Percentiles rank a stretch among this genome's conserved stretches.
Conservation (phyloP, 2,113 vertebrate species). For the Xenotilapia longispinis region DNA sequence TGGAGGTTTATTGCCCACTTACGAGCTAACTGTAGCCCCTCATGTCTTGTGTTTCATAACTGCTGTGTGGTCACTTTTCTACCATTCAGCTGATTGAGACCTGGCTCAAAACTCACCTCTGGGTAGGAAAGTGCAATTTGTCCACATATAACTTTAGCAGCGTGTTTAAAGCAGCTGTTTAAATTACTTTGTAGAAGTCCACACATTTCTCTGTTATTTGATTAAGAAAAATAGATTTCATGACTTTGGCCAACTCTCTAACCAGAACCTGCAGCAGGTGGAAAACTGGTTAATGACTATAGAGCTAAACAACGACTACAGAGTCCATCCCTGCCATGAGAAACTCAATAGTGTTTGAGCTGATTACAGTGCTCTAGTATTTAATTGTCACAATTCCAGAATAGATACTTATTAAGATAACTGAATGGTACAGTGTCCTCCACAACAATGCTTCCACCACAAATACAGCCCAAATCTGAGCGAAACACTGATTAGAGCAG, state of each 20-base stretch:
- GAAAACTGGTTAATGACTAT: background rate
- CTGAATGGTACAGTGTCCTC: background rate
- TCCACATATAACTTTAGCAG: background rate
- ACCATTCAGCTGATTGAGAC: background rate
- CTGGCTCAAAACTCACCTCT: background rate
- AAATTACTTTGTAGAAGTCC: background rate
- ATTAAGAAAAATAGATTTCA: background rate
- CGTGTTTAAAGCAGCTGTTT: background rate
- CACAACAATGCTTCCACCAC: background rate
- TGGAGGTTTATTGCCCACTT: background rate
- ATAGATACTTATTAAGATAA: background rate
- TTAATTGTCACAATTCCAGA: background rate
- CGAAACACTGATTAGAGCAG: background rate
- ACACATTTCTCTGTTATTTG: background rate
- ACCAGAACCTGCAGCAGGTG: background rate
- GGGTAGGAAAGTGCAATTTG: background rate
- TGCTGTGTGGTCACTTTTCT: background rate
- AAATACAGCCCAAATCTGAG: background rate
- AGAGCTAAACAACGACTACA: background rate
- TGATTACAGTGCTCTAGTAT: background rate
- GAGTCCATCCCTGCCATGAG: background rate
- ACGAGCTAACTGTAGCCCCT: background rate
- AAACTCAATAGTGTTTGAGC: background rate
- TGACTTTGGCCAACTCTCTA: background rate
- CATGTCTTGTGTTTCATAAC: background rate